Conservation (phyloP, 2,797 vertebrate species). For the Galaxias olidus region DNA sequence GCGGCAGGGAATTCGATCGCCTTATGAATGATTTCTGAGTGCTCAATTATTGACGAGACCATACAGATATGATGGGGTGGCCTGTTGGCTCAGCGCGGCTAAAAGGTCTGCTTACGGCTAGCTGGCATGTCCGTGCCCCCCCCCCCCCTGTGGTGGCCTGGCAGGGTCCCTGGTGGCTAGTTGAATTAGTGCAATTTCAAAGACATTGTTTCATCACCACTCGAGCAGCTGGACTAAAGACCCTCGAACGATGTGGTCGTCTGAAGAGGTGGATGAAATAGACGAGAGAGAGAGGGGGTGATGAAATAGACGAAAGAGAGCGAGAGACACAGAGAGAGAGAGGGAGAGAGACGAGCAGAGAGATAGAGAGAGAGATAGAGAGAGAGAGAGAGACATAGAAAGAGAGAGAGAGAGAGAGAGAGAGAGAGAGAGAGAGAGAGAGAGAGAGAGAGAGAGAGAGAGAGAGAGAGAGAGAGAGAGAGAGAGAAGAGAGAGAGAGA, state of each 20-base stretch:
- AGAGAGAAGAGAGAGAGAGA: conserved; percentile 24
- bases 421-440: conserved; percentile 4
- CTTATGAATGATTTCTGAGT: conserved; percentile 71
- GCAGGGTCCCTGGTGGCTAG: conserved; percentile 10
- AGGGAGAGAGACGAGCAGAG: conserved; percentile 28
- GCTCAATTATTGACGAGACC: conserved; percentile 65
- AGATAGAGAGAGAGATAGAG: conserved; percentile 11
- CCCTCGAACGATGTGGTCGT: no score
- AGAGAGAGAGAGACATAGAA: conserved; percentile 22
- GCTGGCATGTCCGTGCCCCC: no score
- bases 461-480: conserved; percentile 8
- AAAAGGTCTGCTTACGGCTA: not conserved
- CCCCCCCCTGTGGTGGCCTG: no score
- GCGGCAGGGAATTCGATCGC: conserved; percentile 29
- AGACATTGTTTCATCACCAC: no score
- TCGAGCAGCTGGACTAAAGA: no score
- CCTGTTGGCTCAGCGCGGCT: not conserved
- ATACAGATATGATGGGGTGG: conserved; percentile 65
- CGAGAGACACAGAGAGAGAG: not conserved
- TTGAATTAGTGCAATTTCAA: no score
- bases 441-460: no score
- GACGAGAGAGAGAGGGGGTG: no score
- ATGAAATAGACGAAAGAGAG: not conserved
- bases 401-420: conserved; percentile 5
- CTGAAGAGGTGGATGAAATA: not conserved